These are phyloP conservation scores for Acrossocheilus wenchowensis DNA, from an alignment of 2,797 vertebrate species.

Conservation along the genomic window DNA sequence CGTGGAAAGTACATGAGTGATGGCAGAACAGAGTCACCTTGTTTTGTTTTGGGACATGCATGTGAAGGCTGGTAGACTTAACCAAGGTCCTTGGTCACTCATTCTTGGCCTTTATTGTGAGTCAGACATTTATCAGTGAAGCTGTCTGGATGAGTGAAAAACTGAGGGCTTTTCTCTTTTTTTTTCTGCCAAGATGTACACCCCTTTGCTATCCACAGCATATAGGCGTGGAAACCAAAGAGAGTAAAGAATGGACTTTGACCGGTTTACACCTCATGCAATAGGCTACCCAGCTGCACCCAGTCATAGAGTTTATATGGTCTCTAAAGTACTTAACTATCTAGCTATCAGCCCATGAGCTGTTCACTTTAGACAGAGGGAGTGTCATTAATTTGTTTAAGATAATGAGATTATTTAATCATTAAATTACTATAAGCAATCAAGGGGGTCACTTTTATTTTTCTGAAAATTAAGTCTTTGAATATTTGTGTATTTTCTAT, in stretches of 20 bases:
- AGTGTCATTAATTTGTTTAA: slow-evolving; percentile 23
- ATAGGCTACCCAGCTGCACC: slow-evolving; percentile 48
- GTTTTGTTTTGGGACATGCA: slow-evolving; percentile 43
- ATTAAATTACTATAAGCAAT: background rate
- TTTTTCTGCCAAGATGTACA: slow-evolving; percentile 18
- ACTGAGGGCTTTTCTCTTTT: slow-evolving; percentile 22
- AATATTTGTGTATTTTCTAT: slow-evolving; percentile 14
- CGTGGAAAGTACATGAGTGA: background rate
- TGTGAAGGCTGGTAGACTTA: slow-evolving; percentile 44
- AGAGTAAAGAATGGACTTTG: slow-evolving; percentile 55
- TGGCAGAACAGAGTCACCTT: slow-evolving; percentile 22
- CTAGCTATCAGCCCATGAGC: slow-evolving; percentile 42
- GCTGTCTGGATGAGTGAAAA: slow-evolving; percentile 52
- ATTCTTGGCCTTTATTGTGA: slow-evolving; percentile 41
- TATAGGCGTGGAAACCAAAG: slow-evolving; percentile 48
- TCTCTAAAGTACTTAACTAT: slow-evolving; percentile 47
- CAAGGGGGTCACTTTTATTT: background rate
- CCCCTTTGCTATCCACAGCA: background rate
- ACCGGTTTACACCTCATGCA: slow-evolving; percentile 41
- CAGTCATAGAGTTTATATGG: slow-evolving; percentile 41
- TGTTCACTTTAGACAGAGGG: slow-evolving; percentile 40
- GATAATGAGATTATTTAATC: slow-evolving; percentile 23
- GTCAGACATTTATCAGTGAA: slow-evolving; percentile 35
- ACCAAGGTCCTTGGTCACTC: slow-evolving; percentile 52
- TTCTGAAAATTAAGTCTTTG: background rate